These are phyloP conservation scores for Drosophila melanica DNA, from an alignment of 1,140 invertebrate species.

Conservation along the genomic window DNA sequence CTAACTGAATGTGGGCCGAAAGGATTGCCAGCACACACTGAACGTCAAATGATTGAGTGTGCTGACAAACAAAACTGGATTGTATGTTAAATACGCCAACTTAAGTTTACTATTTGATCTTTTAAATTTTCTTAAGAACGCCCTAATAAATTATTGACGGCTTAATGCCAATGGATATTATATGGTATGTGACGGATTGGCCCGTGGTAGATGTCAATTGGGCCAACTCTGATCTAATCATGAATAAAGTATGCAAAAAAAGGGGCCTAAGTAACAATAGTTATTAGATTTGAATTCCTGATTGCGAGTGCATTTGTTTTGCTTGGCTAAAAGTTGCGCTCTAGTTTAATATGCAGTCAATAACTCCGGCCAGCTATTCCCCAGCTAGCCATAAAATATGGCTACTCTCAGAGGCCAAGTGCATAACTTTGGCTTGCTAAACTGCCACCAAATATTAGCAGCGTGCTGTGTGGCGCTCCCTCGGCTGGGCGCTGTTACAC, in stretches of 20 bases:
- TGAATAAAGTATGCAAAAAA: not conserved
- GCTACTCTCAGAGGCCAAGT: slow-evolving; percentile 2
- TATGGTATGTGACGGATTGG: too few relatives aligned
- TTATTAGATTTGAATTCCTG: not conserved
- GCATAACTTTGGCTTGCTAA: slow-evolving; percentile 45
- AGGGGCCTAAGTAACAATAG: not conserved
- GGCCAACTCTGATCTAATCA: not conserved
- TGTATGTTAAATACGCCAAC: too few relatives aligned
- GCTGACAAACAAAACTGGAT: too few relatives aligned
- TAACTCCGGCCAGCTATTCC: slow-evolving; percentile 37
- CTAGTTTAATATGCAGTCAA: slow-evolving; percentile 21
- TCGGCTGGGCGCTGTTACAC: not conserved
- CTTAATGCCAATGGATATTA: too few relatives aligned
- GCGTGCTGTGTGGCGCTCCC: not conserved
- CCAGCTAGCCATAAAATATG: slow-evolving; percentile 50
- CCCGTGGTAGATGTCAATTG: too few relatives aligned
- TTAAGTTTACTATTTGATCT: too few relatives aligned
- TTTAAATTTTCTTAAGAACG: too few relatives aligned
- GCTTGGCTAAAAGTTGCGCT: slow-evolving; percentile 9
- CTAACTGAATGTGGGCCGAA: slow-evolving; percentile 6
- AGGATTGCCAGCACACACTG: slow-evolving; percentile 7
- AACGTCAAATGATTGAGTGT: not conserved
- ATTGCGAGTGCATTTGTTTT: not conserved
- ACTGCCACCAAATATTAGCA: slow-evolving; percentile 21
- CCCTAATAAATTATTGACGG: too few relatives aligned